Percentiles rank a stretch among this genome's conserved stretches.
Conservation (phyloP, 2,888 invertebrate genomes). For the Catonia carolina region DNA sequence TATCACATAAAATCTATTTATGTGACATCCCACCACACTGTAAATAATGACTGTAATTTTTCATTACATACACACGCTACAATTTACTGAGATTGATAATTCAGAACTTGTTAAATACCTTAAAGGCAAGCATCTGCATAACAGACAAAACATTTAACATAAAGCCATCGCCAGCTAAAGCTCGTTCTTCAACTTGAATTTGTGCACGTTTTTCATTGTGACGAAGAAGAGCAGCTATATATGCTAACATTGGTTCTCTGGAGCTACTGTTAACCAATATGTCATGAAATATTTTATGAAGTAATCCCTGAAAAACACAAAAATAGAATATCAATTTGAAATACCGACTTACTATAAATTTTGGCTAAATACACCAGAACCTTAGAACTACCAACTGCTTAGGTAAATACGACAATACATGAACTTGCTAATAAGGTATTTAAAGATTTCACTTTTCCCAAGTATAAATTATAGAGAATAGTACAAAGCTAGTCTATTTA, state of each 20-base stretch:
- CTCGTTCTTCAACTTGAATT: constrained; percentile 79
- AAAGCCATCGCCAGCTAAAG: constrained; percentile 88
- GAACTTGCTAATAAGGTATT: no score
- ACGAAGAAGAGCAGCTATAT: constrained; percentile 67
- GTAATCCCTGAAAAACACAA: constrained; percentile 48
- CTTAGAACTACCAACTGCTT: constrained; percentile 14
- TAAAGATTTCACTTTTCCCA: no score
- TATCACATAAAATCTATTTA: no score
- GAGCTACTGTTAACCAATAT: constrained; percentile 75
- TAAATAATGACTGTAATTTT: no score
- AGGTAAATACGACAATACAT: neutral
- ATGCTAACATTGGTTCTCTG: constrained; percentile 70
- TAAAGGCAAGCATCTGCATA: constrained; percentile 80
- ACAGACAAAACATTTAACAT: constrained; percentile 91
- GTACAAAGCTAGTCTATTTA: no score
- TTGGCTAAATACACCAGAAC: constrained; percentile 10
- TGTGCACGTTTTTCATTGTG: constrained; percentile 84
- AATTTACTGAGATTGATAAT: no score
- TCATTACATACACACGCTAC: no score
- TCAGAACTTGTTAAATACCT: constrained; percentile 49
- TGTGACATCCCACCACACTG: no score
- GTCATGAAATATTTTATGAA: constrained; percentile 77
- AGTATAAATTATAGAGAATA: no score
- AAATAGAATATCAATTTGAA: constrained; percentile 11
- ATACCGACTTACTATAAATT: neutral